These are phyloP conservation scores for Talpa occidentalis DNA, from an alignment of 2,113 vertebrate genomes.

Conservation along the genomic window DNA sequence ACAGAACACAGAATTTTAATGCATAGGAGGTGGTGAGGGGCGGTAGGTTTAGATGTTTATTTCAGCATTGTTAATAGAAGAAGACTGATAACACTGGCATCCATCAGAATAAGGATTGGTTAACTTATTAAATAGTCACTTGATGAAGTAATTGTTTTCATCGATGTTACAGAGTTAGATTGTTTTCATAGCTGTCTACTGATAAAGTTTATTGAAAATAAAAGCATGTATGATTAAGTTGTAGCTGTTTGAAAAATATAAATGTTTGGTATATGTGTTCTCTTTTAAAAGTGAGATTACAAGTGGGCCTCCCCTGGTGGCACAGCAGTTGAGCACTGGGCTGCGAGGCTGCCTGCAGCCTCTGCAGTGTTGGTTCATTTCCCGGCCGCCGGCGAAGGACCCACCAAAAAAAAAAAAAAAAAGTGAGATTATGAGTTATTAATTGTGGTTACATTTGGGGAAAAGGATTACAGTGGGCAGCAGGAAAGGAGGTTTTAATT, in stretches of 20 bases:
- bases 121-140: conserved; percentile 33
- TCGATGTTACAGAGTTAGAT: conserved; percentile 31
- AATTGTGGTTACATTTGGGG: background rate
- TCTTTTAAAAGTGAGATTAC: background rate
- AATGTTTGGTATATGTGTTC: background rate
- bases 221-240: conserved; percentile 25
- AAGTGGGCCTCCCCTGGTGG: too few relatives aligned
- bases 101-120: background rate
- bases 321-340: too few relatives aligned
- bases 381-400: too few relatives aligned
- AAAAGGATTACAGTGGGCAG: background rate
- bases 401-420: too few relatives aligned
- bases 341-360: too few relatives aligned
- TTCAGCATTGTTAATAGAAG: conserved; percentile 9
- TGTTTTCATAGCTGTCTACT: background rate
- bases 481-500: background rate
- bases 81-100: background rate
- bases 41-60: background rate
- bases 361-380: too few relatives aligned
- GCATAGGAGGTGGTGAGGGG: background rate
- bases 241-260: conserved; percentile 34
- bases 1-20: background rate
- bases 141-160: background rate
- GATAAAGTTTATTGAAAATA: background rate
- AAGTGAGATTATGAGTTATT: background rate